Conservation (phyloP, 2,113 vertebrate species). For the Eolophus roseicapilla region DNA sequence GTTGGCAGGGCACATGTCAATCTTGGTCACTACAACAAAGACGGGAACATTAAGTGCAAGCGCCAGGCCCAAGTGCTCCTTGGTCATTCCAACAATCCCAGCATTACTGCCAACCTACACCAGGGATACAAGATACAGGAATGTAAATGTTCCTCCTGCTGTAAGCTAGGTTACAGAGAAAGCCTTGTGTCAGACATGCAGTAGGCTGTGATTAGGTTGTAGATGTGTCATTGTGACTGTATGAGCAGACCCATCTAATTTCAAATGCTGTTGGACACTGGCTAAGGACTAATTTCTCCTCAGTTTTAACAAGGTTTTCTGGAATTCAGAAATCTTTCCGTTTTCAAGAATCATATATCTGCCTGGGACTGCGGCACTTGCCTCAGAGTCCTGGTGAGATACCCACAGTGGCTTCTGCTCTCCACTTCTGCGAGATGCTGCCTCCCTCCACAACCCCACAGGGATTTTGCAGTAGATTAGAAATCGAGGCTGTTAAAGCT, state of each 20-base stretch:
- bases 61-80: slow-evolving; percentile 95
- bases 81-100: slow-evolving; percentile 98
- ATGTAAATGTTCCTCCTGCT: background rate
- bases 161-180: background rate
- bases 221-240: background rate
- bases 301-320: background rate
- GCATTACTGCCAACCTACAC: slow-evolving; percentile 97
- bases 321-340: background rate
- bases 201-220: background rate
- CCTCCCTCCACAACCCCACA: background rate
- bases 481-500: background rate
- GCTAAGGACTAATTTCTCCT: background rate
- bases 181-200: background rate
- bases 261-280: background rate
- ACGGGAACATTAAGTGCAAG: slow-evolving; percentile 96
- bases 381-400: background rate
- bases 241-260: background rate
- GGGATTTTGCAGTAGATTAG: background rate
- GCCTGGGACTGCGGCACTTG: background rate
- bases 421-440: background rate
- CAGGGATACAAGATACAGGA: background rate
- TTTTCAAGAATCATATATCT: background rate
- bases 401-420: background rate
- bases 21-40: slow-evolving; percentile 98
- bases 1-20: slow-evolving; percentile 98